Conservation (phyloP, 2,888 invertebrate genomes). For the Caenorhabditis doughertyi region DNA sequence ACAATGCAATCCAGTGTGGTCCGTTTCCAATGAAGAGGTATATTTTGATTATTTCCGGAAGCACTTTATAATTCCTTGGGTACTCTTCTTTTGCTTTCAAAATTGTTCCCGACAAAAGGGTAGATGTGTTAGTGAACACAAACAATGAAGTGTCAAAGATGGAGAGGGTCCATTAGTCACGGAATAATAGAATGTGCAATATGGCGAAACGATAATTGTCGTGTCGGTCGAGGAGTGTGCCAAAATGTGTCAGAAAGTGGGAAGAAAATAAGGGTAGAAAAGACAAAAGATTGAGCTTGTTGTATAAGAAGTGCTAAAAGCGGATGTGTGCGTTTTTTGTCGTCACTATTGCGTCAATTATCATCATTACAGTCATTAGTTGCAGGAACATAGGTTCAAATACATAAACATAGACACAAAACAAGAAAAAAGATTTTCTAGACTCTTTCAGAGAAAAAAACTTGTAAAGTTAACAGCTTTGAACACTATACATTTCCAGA, state of each 20-base stretch:
- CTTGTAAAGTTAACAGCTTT: too few relatives aligned
- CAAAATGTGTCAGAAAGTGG: constrained; percentile 20
- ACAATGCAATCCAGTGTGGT: constrained; percentile 85
- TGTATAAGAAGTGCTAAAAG: constrained; percentile 31
- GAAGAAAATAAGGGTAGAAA: neutral
- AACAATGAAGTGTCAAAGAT: constrained; percentile 37
- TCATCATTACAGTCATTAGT: neutral
- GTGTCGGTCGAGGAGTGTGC: constrained; percentile 9
- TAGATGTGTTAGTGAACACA: constrained; percentile 25
- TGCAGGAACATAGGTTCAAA: neutral
- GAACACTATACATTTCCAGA: constrained; percentile 59
- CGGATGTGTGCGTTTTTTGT: constrained; percentile 13
- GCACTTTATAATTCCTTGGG: neutral
- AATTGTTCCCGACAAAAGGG: constrained; percentile 15
- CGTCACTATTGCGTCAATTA: neutral
- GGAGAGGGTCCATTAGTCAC: constrained; percentile 33
- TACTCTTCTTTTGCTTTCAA: neutral
- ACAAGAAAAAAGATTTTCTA: neutral
- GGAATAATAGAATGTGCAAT: constrained; percentile 45
- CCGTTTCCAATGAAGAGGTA: constrained; percentile 85
- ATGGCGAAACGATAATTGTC: constrained; percentile 38
- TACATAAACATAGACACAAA: too few relatives aligned
- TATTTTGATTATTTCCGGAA: constrained; percentile 50
- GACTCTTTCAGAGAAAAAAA: too few relatives aligned
- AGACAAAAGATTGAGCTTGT: constrained; percentile 22